Base-by-base conservation (phyloP, 2,888 invertebrate genomes). In the Branchinecta sandiegonensis region DNA sequence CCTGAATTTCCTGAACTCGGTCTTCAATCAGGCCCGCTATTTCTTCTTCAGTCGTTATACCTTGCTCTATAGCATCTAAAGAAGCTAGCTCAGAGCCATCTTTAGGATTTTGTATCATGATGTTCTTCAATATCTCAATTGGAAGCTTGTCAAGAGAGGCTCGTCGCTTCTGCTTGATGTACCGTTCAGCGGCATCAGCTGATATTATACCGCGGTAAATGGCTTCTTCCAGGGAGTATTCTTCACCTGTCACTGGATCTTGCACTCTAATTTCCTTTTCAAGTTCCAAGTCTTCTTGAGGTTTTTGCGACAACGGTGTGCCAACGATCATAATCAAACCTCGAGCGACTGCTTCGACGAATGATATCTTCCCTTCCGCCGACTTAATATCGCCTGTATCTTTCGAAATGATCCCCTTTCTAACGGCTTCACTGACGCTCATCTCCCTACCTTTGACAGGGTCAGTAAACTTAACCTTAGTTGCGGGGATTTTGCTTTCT, bases 191-290 rank as follows among this genome's bases (percentile, higher is more conserved):
- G 6, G 71, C 71, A 13, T 73, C 71, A 11, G 83, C 83, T 70
- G 80, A 86, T 69, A 92, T 86, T 70, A 87, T 77, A 9, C 90
- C 90, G 71, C 86, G 82, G 75, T 87, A 84, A 72, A 89, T 84
- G 5, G 93, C 93, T 67, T 88, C 86, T 77, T 89, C 87, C 73
- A 90, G 83, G 1, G 89, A 88, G 72, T 91, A 81, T 75, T 86
- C 85, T 76, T 89, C 85, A 5, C 89, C 90, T 1, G 90, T 88
- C 73, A 83, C 84, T 0, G 93, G 90, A 78, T 94, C 91, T 69
- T 76, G 76, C 71, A 80, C 47, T 65, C 68, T 70, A n/a, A 69
- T 50, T 67, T 69, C 12, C 69, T 69, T 48, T 70, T 71, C 69
- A 70, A 68, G 50, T 69, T 69, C 23, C 4, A 50, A 65, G 13